Evolutionary conservation across 2,888 invertebrate genomes (phyloP).

Genomic region (Polietes domitor): DNA sequence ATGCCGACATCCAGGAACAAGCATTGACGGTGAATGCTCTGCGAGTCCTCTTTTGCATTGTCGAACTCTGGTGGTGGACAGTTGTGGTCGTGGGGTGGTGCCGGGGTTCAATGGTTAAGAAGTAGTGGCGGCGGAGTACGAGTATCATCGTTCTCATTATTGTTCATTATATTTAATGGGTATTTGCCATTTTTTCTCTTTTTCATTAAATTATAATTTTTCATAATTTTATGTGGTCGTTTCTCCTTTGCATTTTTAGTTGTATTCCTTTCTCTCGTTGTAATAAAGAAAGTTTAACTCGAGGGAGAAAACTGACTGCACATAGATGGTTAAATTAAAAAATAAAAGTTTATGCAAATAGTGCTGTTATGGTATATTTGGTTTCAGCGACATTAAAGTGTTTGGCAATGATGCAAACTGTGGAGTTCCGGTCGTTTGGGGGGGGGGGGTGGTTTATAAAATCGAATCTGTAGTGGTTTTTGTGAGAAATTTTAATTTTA

Average conservation of each 20-base stretch:
- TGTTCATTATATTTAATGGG: constrained; percentile 63
- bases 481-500: too few relatives aligned
- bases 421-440: too few relatives aligned
- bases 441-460: too few relatives aligned
- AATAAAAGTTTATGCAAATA: constrained; percentile 2
- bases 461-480: too few relatives aligned
- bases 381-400: neutral
- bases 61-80: neutral
- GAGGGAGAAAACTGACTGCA: neutral
- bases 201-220: constrained; percentile 60
- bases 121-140: neutral
- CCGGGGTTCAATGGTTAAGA: neutral
- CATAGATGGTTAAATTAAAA: constrained; percentile 13
- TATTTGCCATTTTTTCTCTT: constrained; percentile 49
- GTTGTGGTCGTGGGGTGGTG: too few relatives aligned
- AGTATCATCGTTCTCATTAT: constrained; percentile 60
- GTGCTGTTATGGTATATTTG: neutral
- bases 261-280: neutral
- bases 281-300: constrained; percentile 9
- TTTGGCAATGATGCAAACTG: neutral
- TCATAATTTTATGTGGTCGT: constrained; percentile 54
- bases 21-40: neutral
- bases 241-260: constrained; percentile 12
- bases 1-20: constrained; percentile 33
- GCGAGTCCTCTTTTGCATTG: neutral